A percentile compares a stretch with the other conserved stretches of the same genome.
These are phyloP conservation scores for Notolepis coatsorum DNA, from an alignment of 2,797 vertebrate genomes.

Conservation along the genomic window DNA sequence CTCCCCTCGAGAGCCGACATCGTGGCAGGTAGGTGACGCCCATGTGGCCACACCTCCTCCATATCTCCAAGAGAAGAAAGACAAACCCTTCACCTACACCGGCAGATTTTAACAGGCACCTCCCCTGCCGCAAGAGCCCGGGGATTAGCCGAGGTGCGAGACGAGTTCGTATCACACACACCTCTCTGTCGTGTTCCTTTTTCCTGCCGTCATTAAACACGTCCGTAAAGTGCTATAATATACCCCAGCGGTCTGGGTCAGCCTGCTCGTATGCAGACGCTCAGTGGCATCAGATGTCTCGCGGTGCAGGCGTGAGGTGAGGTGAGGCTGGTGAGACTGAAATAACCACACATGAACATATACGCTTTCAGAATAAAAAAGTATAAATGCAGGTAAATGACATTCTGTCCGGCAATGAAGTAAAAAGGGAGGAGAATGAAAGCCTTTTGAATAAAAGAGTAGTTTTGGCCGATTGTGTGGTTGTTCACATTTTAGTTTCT, in stretches of 20 bases:
- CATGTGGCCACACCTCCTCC: constrained; percentile 41
- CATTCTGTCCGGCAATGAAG: too few species aligned
- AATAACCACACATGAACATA: too few species aligned
- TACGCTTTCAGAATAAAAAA: too few species aligned
- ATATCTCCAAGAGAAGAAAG: constrained; percentile 39
- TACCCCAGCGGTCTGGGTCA: constrained; percentile 36
- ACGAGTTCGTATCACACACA: constrained; percentile 58
- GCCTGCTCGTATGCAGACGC: constrained; percentile 10
- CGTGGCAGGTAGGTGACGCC: constrained; percentile 41
- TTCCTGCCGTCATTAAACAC: constrained; percentile 57
- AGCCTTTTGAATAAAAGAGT: too few species aligned
- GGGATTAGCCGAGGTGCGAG: constrained; percentile 67
- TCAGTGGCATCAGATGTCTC: not conserved
- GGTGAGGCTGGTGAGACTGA: too few species aligned
- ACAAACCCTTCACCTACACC: constrained; percentile 47
- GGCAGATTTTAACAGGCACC: not conserved
- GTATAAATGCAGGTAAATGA: too few species aligned
- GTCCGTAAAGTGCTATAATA: constrained; percentile 43
- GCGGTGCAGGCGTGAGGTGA: constrained; percentile 9
- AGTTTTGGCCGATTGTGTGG: too few species aligned
- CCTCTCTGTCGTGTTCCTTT: constrained; percentile 50
- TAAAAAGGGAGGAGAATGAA: too few species aligned
- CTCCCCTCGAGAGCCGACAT: constrained; percentile 25
- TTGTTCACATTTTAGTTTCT: too few species aligned
- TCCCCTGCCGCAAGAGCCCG: constrained; percentile 35